Percentiles rank a stretch among this genome's conserved stretches.
phyloP scores from a whole-genome alignment of 2,888 invertebrate species.

The Trachelus iudaicus region DNA sequence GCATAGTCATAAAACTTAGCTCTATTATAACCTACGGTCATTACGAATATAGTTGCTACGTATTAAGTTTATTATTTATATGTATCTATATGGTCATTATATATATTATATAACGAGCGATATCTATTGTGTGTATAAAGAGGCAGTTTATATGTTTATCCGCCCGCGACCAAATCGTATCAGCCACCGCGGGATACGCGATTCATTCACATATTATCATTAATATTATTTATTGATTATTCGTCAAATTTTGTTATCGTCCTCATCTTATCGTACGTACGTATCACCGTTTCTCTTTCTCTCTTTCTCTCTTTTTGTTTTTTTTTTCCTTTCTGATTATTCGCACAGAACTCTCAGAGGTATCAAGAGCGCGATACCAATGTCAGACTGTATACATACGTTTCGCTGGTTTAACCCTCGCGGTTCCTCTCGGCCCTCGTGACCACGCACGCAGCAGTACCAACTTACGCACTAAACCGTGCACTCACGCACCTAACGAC shows the following conservation, averaged over 20 bases:
- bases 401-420: not conserved
- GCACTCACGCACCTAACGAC: not conserved
- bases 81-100: conserved; percentile 27
- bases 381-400: not conserved
- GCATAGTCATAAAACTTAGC: conserved; percentile 22
- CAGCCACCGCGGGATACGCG: conserved; percentile 15
- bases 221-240: conserved; percentile 26
- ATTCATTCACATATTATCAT: conserved; percentile 18
- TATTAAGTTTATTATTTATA: conserved; percentile 31
- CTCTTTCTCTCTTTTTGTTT: not conserved
- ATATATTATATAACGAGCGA: conserved; percentile 16
- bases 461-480: not conserved
- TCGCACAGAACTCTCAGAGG: not conserved
- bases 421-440: not conserved
- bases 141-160: conserved; percentile 3
- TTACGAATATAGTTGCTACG: conserved; percentile 23
- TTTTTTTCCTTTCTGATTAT: not conserved
- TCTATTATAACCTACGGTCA: not conserved
- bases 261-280: not conserved
- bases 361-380: not conserved
- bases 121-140: not conserved
- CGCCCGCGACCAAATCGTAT: conserved; percentile 10
- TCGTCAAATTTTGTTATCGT: not conserved
- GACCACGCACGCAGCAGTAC: not conserved
- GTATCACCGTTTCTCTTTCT: no score